These are phyloP conservation scores for Phyllotreta striolata DNA, from an alignment of 2,888 invertebrate genomes.

Conservation along the genomic window DNA sequence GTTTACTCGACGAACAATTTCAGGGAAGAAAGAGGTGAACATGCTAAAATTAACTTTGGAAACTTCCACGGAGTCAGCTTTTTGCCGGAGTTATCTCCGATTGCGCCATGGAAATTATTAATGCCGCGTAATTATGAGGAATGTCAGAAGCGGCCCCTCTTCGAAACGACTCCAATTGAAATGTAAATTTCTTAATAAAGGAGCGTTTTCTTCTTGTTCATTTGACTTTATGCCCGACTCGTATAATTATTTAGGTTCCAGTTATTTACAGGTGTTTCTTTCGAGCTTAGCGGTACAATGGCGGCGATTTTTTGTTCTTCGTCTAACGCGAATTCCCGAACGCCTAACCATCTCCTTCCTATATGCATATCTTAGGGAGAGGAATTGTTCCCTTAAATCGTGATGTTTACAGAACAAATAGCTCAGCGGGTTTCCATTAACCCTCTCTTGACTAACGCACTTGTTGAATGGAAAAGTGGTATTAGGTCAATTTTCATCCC, in stretches of 20 bases:
- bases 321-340: too few relatives aligned
- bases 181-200: slow-evolving; percentile 31
- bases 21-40: slow-evolving; percentile 6
- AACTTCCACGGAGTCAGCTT: slow-evolving; percentile 18
- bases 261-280: slow-evolving; percentile 9
- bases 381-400: too few relatives aligned
- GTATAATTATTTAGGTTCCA: slow-evolving; percentile 8
- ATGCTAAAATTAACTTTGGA: slow-evolving; percentile 14
- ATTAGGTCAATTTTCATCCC: too few relatives aligned
- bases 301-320: background rate
- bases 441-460: too few relatives aligned
- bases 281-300: background rate
- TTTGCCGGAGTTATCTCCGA: slow-evolving; percentile 20
- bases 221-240: slow-evolving; percentile 11
- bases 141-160: slow-evolving; percentile 7
- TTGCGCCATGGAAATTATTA: slow-evolving; percentile 11
- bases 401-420: too few relatives aligned
- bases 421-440: too few relatives aligned
- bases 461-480: too few relatives aligned
- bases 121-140: slow-evolving; percentile 26
- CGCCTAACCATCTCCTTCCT: too few relatives aligned
- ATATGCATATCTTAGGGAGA: too few relatives aligned
- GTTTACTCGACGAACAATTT: background rate
- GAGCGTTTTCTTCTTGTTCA: slow-evolving; percentile 20
- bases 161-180: slow-evolving; percentile 27